phyloP scores from a whole-genome alignment of 1,140 invertebrate species.

The Saccostrea glomerata region DNA sequence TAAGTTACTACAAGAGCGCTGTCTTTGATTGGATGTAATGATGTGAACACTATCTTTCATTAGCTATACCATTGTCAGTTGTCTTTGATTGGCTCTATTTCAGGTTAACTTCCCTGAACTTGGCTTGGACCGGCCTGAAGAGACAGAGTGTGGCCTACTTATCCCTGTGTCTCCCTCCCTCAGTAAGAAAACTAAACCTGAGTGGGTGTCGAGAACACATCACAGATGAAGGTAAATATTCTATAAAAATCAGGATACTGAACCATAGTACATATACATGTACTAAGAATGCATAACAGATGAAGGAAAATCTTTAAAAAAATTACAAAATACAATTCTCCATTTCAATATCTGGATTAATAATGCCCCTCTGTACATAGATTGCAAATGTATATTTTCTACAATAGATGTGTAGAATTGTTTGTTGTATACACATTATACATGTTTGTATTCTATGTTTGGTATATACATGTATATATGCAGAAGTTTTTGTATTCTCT shows the following conservation, averaged over 20 bases:
- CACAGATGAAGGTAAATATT: slow-evolving; percentile 85
- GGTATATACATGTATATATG: too few relatives aligned
- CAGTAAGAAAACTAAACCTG: slow-evolving; percentile 87
- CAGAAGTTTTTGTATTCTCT: slow-evolving; percentile 51
- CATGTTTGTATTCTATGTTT: too few relatives aligned
- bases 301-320: neutral
- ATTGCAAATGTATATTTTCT: too few relatives aligned
- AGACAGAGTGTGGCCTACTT: slow-evolving; percentile 83
- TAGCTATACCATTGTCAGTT: neutral
- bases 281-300: neutral
- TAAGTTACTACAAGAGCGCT: too few relatives aligned
- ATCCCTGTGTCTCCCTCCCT: slow-evolving; percentile 83
- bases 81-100: slow-evolving; percentile 66
- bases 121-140: slow-evolving; percentile 89
- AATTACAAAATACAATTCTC: too few relatives aligned
- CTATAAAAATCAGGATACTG: neutral
- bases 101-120: slow-evolving; percentile 87
- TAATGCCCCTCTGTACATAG: too few relatives aligned
- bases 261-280: too few relatives aligned
- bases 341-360: too few relatives aligned
- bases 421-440: too few relatives aligned
- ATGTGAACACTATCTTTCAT: too few relatives aligned
- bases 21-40: too few relatives aligned
- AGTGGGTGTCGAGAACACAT: slow-evolving; percentile 88
- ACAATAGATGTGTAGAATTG: too few relatives aligned